Evolutionary conservation across 2,888 invertebrate species (phyloP), one percentile per base, ranked within the genome.

Genomic region (Diaphora mendica): DNA sequence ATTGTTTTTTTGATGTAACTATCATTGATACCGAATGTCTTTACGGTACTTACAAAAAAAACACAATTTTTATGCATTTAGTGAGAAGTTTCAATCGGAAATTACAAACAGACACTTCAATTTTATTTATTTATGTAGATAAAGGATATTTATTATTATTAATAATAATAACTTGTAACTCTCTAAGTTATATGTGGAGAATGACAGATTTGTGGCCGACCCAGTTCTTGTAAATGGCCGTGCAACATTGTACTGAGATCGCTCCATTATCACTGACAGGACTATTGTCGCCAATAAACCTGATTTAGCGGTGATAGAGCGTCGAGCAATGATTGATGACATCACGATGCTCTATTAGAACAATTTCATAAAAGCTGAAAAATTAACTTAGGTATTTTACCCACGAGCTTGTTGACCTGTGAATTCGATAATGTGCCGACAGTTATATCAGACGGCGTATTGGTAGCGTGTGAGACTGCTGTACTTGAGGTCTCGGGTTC

Each of bases 221-320:
- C 59, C 59, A 59, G 59, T 26, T 59, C 55, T 55, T 55, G 55
- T n/a, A 55, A 55, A 55, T n/a, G 55, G 59, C 13, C 59, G 59
- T 4, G 26, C 59, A 26, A 59, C 59, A 59, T 59, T 59, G 59
- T 59, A 59, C 26, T 15, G 55, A 3, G 55, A 55, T 55, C 55
- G 13, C n/a, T 59, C 15, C 26, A 59, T 59, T 26, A 26, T 26
- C 26, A 59, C 59, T 59, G 59, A 26, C 13, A 26, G n/a, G 59
- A 59, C 59, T 26, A 59, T 26, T 59, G 26, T 59, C 9, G 59
- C 11, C n/a, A 59, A 59, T 59, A 26, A 59, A 59, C 59, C 26
- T 59, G 26, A 59, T 59, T 26, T 26, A 26, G 26, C 13, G 13
- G 26, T 59, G 59, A 59, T 59, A 26, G 11, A 59, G 26, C 55